Base-by-base conservation (phyloP, 2,888 invertebrate species). In the Terebella lapidaria region DNA sequence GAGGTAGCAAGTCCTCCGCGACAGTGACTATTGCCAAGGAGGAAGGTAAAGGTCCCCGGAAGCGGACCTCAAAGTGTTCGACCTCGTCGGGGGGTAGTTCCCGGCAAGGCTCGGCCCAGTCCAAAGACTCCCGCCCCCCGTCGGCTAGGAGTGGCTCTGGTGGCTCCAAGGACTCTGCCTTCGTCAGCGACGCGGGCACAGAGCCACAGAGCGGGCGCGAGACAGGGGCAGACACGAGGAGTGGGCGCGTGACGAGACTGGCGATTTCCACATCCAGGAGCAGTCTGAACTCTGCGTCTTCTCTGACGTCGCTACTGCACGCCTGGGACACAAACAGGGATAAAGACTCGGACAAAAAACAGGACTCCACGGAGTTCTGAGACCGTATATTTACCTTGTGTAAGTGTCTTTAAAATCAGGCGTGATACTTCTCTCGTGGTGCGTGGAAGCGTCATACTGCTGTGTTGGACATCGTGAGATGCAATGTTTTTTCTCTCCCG, bases 271-370 rank as follows among this genome's bases (percentile, higher is more conserved):
- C 55, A 4, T 59, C 59, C 2, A 4, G 29, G 24, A 55, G 52
- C 35, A 59, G 59, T 25, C 27, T 59, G 2, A 59, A 59, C 25
- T 59, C 59, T 3, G 49, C 54, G 2, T 59, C 59, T 3, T 59
- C 59, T 18, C 27, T 59, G 24, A 59, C 59, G n/a, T 59, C 59
- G 4, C 30, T 59, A 3, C 55, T 59, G 3, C 58, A 54, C 26
- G 58, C 57, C 15, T 51, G 57, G 51, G 57, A 57, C 3, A n/a
- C n/a, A n/a, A n/a, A n/a, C n/a, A n/a, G n/a, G n/a, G 20, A 4
- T 3, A 49, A 56, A 26, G 56, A 26, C n/a, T 35, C 15, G 42
- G 42, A 20, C 3, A 55, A 35, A 35, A 35, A 35, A n/a, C 42
- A n/a, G 5, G 55, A 55, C 42, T 20, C 15, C 4, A 35, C 55